Evolutionary conservation across 1,140 invertebrate species (phyloP), one percentile per base, ranked within the genome.

Genomic region (Muscidifurax raptorellus): DNA sequence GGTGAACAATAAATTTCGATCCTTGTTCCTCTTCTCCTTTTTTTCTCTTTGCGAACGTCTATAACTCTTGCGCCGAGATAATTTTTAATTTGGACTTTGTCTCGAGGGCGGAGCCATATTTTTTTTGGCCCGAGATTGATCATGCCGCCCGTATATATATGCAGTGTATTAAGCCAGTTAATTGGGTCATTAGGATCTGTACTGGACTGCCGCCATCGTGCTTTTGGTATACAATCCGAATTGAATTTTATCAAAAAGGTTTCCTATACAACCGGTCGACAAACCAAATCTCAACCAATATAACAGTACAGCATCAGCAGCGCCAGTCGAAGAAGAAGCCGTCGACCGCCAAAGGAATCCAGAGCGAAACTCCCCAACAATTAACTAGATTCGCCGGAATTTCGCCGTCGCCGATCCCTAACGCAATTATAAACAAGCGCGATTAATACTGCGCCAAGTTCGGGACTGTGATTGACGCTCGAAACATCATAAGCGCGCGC

Each of bases 1-100:
- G 25, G 30, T 30, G 77, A 40, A 79, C 74, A 27, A 79, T 66
- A 79, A 79, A 79, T 64, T 79, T 79, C n/a, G 59, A 18, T 22
- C 32, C 28, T 59, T 44, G 10, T 59, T 47, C 25, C 52, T 59
- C 22, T n/a, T 59, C 18, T 59, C 5, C 52, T 59, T 59, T 59
- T 59, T 22, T 5, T 59, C 22, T 7, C 13, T 52, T 15, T 52
- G 52, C 47, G 44, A 10, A 30, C 10, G 18, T 52, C 2, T 59
- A 59, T 59, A 59, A 59, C 52, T 59, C 52, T n/a, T 18, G 52
- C 18, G 52, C n/a, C 44, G 22, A 15, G 66, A 80, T 80, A 71
- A 80, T 80, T 80, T 69, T 47, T 66, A 27, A 44, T 69, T 40
- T 69, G 13, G 30, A n/a, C 30, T 40, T 67, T n/a, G 32, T 25